Evolutionary conservation across 1,140 invertebrate species (phyloP), one percentile per base, ranked within the genome.

Genomic region (Holcopasites calliopsidis): DNA sequence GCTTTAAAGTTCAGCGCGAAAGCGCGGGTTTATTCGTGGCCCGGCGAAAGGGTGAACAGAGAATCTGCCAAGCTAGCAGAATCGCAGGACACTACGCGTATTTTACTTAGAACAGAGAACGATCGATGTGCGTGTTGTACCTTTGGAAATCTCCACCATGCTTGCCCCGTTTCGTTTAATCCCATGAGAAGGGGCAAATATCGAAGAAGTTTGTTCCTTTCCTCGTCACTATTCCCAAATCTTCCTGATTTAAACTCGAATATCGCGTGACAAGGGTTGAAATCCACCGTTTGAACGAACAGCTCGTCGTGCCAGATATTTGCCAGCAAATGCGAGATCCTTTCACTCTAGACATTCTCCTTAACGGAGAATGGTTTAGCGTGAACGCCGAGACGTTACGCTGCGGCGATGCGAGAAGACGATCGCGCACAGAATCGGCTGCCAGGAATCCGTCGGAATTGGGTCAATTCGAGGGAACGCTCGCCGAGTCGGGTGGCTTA

Each of bases 361-460:
- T n/a, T n/a, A n/a, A n/a, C n/a, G 42, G 44, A 1, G 7, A 35
- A 33, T 16, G 40, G 13, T 21, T 16, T 11, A 57, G 61, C 31
- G 8, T 68, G n/a, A n/a, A n/a, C 26, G 33, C 13, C 55, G 44
- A 10, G 47, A 42, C 6, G 21, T 38, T 61, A 23, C 13, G 28
- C 10, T 31, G 31, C 7, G 33, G n/a, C 16, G 8, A 5, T 8
- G 23, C 21, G 33, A 18, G 21, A 18, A 47, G 18, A 31, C 7
- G 42, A 1, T 11, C 10, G 21, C 21, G 33, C 33, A 33, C 49
- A 60, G 64, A 66, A 68, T 78, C 66, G 68, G 69, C 44, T 87
- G 85, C 82, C 85, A 87, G 81, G 70, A 86, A 84, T 84, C 75
- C 42, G 4, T 49, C 60, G 71, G 82, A 86, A 87, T 83, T 84